These are phyloP conservation scores for Melieria crassipennis DNA, from an alignment of 2,888 invertebrate species.

Conservation along the genomic window DNA sequence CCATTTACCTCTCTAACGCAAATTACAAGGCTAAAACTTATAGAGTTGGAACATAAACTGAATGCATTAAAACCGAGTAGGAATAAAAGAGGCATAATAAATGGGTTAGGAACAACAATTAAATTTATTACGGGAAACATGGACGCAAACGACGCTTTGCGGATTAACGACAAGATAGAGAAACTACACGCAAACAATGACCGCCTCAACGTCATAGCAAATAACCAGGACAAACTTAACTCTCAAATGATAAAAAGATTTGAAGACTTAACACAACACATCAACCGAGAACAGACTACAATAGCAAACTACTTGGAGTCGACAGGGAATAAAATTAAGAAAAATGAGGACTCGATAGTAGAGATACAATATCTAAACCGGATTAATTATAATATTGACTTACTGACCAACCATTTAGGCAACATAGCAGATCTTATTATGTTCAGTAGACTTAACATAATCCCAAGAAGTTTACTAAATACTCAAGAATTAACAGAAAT, in stretches of 20 bases:
- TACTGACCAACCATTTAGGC: conserved; percentile 27
- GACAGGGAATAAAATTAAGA: conserved; percentile 1
- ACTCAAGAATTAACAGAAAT: conserved; percentile 37
- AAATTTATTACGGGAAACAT: no score
- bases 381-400: conserved; percentile 38
- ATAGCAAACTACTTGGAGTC: conserved; percentile 17
- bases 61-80: no score
- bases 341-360: conserved; percentile 13
- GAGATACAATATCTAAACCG: conserved; percentile 28
- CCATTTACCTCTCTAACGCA: no score
- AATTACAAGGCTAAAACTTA: no score
- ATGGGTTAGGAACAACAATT: no score
- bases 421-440: conserved; percentile 39
- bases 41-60: no score
- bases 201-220: background rate
- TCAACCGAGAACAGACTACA: conserved; percentile 31
- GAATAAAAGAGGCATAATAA: no score
- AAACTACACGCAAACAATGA: background rate
- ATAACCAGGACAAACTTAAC: conserved; percentile 26
- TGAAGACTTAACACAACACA: conserved; percentile 33
- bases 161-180: no score
- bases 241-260: conserved; percentile 34
- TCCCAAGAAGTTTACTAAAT: conserved; percentile 37
- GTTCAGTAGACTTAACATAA: conserved; percentile 39
- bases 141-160: no score